Conservation (phyloP, 2,888 invertebrate species). For the Hirtodrosophila duncani region DNA sequence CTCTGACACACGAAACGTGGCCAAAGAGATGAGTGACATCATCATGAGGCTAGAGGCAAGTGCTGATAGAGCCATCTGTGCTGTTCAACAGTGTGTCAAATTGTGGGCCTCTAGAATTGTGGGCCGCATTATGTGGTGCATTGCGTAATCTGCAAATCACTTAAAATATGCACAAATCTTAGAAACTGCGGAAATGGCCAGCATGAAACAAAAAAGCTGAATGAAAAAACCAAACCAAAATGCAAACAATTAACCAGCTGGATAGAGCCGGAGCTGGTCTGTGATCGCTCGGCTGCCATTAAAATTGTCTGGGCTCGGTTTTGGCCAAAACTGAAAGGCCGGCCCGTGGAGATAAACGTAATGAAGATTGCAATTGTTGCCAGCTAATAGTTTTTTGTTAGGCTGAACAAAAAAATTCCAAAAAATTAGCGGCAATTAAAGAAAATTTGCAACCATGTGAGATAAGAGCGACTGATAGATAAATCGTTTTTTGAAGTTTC, state of each 20-base stretch:
- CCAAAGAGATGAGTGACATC: too few relatives aligned
- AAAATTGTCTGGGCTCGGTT: constrained; percentile 5
- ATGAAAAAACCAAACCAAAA: constrained; percentile 21
- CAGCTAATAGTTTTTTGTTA: constrained; percentile 42
- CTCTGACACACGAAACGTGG: too few relatives aligned
- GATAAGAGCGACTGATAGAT: constrained; percentile 51
- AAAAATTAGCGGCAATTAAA: constrained; percentile 61
- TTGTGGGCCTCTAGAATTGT: too few relatives aligned
- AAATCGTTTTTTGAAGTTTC: constrained; percentile 54
- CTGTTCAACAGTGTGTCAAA: too few relatives aligned
- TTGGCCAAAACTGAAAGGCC: constrained; percentile 54
- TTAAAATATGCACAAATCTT: constrained; percentile 20
- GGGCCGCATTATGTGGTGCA: too few relatives aligned
- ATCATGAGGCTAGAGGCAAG: too few relatives aligned
- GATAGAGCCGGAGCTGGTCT: constrained; percentile 9
- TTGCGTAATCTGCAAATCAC: too few relatives aligned
- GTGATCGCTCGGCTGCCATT: constrained; percentile 17
- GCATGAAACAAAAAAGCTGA: constrained; percentile 21
- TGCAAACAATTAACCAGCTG: too few relatives aligned
- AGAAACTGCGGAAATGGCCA: constrained; percentile 15
- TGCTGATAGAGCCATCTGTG: too few relatives aligned
- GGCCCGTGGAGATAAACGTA: constrained; percentile 50
- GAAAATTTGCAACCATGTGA: constrained; percentile 43
- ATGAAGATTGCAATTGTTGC: constrained; percentile 62
- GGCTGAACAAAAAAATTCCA: constrained; percentile 8